Conservation (phyloP, 2,888 invertebrate genomes). For the Tenthredo amoena region DNA sequence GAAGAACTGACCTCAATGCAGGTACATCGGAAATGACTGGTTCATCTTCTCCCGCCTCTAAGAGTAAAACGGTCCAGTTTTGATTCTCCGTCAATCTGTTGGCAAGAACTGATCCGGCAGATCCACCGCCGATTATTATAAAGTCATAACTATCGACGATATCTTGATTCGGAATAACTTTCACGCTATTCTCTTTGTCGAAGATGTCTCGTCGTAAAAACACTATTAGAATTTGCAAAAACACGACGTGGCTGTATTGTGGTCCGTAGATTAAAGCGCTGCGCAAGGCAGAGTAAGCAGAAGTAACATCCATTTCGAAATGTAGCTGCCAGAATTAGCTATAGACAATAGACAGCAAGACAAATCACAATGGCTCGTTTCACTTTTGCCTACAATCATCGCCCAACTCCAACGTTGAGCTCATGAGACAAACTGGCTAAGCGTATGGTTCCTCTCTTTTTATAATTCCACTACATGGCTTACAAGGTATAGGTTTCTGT, state of each 20-base stretch:
- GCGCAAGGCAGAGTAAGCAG: slow-evolving; percentile 82
- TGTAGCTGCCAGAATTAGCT: background rate
- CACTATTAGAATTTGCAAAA: slow-evolving; percentile 83
- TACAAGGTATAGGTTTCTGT: background rate
- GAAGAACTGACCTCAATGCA: slow-evolving; percentile 85
- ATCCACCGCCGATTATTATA: slow-evolving; percentile 89
- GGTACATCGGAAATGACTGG: slow-evolving; percentile 87
- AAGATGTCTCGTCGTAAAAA: slow-evolving; percentile 86
- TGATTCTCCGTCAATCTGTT: slow-evolving; percentile 88
- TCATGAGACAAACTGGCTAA: background rate
- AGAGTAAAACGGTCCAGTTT: slow-evolving; percentile 85
- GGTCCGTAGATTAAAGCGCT: slow-evolving; percentile 84
- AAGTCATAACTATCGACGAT: slow-evolving; percentile 86
- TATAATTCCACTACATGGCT: background rate
- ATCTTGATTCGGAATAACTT: slow-evolving; percentile 79
- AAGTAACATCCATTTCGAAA: slow-evolving; percentile 66
- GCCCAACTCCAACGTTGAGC: background rate
- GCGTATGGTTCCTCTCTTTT: background rate
- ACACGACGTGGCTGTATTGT: slow-evolving; percentile 83
- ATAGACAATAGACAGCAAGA: background rate
- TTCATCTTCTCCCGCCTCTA: slow-evolving; percentile 91
- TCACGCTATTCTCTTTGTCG: slow-evolving; percentile 83
- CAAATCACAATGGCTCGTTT: background rate
- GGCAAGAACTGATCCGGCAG: slow-evolving; percentile 90
- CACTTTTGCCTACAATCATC: background rate